phyloP scores from a whole-genome alignment of 1,140 invertebrate genomes.

The Sitophilus oryzae region DNA sequence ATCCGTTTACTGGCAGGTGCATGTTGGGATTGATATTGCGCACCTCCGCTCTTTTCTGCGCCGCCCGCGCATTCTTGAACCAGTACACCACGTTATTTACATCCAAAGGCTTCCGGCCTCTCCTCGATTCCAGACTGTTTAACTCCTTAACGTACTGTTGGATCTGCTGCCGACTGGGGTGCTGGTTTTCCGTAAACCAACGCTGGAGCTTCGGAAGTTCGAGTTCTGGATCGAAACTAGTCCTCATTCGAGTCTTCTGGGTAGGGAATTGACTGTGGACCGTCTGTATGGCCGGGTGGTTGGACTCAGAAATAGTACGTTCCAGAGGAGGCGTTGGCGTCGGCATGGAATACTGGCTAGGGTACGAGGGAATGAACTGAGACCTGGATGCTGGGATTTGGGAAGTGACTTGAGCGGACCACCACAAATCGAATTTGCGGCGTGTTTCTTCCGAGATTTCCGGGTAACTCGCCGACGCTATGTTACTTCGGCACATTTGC shows the following conservation, averaged over 20 bases:
- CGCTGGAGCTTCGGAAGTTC: slow-evolving; percentile 90
- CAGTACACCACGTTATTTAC: slow-evolving; percentile 98
- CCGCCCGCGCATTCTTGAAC: slow-evolving; percentile 97
- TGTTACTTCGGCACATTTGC: slow-evolving; percentile 64
- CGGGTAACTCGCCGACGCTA: slow-evolving; percentile 50
- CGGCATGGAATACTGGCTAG: slow-evolving; percentile 41
- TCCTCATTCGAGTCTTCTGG: slow-evolving; percentile 86
- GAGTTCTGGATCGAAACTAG: slow-evolving; percentile 90
- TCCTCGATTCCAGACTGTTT: slow-evolving; percentile 83
- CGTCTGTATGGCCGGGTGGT: slow-evolving; percentile 65
- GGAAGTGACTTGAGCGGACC: slow-evolving; percentile 54
- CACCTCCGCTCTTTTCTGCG: slow-evolving; percentile 82
- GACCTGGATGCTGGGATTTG: slow-evolving; percentile 41
- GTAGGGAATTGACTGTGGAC: slow-evolving; percentile 69
- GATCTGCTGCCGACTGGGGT: slow-evolving; percentile 89
- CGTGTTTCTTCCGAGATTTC: slow-evolving; percentile 69
- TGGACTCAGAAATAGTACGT: slow-evolving; percentile 47
- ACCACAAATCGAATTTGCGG: slow-evolving; percentile 70
- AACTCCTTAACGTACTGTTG: slow-evolving; percentile 91
- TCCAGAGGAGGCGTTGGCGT: slow-evolving; percentile 46
- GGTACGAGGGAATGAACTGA: slow-evolving; percentile 41
- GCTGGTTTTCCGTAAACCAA: slow-evolving; percentile 94
- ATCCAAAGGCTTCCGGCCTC: slow-evolving; percentile 88
- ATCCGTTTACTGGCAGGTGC: slow-evolving; percentile 55
- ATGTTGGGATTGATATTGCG: slow-evolving; percentile 52